phyloP scores from a whole-genome alignment of 2,113 vertebrate species.

The Chaetops frenatus region DNA sequence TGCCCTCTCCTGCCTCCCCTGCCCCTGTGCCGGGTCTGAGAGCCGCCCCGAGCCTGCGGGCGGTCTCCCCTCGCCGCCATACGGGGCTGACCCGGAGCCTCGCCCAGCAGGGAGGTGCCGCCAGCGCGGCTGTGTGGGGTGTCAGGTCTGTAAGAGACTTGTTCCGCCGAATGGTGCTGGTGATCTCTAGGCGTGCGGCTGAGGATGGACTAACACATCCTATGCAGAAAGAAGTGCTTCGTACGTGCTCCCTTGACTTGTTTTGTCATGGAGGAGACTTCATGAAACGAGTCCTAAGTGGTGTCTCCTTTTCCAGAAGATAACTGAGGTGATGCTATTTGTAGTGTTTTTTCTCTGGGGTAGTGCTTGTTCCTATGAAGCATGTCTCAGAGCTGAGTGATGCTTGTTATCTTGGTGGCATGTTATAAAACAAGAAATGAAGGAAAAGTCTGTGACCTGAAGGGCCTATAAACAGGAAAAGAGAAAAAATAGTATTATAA shows the following conservation, averaged over 20 bases:
- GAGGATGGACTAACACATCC: not conserved
- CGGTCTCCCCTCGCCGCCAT: rapidly evolving
- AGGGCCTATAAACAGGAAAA: not conserved
- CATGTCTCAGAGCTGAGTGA: not conserved
- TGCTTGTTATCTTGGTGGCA: not conserved
- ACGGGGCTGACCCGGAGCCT: not conserved
- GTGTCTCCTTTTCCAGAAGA: not conserved
- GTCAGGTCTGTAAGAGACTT: rapidly evolving
- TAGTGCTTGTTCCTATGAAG: not conserved
- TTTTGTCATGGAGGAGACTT: not conserved
- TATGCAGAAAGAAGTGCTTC: rapidly evolving
- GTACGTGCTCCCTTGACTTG: not conserved
- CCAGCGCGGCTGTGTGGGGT: not conserved
- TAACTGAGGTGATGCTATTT: not conserved
- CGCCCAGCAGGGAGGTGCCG: not conserved
- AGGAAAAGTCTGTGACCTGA: not conserved
- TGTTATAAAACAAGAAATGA: not conserved
- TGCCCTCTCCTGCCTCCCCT: not conserved
- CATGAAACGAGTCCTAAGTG: not conserved
- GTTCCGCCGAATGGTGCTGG: rapidly evolving
- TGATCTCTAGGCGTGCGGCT: rapidly evolving
- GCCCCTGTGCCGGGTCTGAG: too few relatives aligned
- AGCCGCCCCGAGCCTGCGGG: not conserved
- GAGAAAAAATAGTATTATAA: not conserved
- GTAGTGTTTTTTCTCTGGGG: not conserved